Evolutionary conservation across 2,888 invertebrate species (phyloP), one percentile per base, ranked within the genome.

Genomic region (Prenolepis imparis): DNA sequence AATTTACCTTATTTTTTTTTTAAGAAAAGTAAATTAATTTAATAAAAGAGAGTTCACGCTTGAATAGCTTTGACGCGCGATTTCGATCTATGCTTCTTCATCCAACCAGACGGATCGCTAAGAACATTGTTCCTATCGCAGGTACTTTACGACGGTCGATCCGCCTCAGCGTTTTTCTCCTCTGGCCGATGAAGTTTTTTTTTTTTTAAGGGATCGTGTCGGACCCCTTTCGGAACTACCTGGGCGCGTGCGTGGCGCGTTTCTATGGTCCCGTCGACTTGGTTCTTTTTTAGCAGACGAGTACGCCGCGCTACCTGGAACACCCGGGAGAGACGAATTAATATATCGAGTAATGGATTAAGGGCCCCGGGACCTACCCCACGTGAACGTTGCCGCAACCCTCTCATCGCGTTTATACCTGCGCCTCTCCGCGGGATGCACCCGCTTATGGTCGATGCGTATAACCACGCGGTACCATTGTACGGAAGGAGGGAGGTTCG

Each of bases 191-290:
- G 15, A 32, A 75, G 72, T 39, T 86, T 87, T 89, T 90, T 89
- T 61, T 89, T 89, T 90, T 88, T 88, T 88, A 87, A 87, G 86
- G 83, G 82, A 83, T 87, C 87, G 86, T 88, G 89, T 83, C 87
- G 70, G 90, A 89, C 91, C 93, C 92, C 91, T 91, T 92, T 91
- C 89, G 82, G 24, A 68, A 61, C 91, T 93, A 93, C 93, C 93
- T 93, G 93, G 88, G 89, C 93, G 93, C 93, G 93, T 93, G 93
- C 92, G 89, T 85, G 92, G 89, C 92, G 90, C 91, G 91, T 90
- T 92, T 90, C 87, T 73, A n/a, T 52, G 85, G n/a, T 66, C 44
- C 44, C 67, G 44, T 77, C 67, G 67, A 39, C 74, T 63, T 61
- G 61, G 52, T 75, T 66, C 24, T 74, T 85, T 86, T 81, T 86